Conservation (phyloP, 2,113 vertebrate genomes). For the Nesogale talazaci region DNA sequence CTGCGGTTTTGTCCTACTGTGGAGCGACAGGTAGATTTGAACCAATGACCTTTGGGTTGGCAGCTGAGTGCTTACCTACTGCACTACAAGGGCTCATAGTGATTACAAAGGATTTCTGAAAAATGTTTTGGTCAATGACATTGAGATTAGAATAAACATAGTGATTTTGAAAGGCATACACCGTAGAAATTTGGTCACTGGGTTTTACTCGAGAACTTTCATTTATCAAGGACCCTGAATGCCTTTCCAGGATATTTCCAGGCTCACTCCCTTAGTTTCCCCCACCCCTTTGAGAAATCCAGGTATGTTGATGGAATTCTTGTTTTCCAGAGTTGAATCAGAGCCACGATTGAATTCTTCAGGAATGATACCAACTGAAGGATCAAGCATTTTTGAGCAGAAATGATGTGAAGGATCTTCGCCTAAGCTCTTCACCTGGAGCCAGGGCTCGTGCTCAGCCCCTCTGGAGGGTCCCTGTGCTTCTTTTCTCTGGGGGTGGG, state of each 20-base stretch:
- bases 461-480: not conserved
- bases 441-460: not conserved
- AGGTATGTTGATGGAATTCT: conserved; percentile 20
- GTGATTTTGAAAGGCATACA: too few species aligned
- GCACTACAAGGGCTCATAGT: too few species aligned
- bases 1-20: too few species aligned
- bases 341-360: not conserved
- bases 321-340: conserved; percentile 37
- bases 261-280: too few species aligned
- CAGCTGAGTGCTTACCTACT: too few species aligned
- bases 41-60: too few species aligned
- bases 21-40: too few species aligned
- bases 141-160: too few species aligned
- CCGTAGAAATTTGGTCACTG: too few species aligned
- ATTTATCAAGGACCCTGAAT: conserved; percentile 63
- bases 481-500: not conserved
- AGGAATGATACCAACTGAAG: not conserved
- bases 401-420: not conserved
- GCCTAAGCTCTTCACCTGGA: not conserved
- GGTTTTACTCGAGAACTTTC: not conserved
- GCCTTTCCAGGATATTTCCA: not conserved
- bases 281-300: conserved; percentile 34
- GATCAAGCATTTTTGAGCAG: not conserved
- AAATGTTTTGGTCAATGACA: too few species aligned
- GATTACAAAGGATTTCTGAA: too few species aligned